Evolutionary conservation across 2,888 invertebrate species (phyloP), one percentile per base, ranked within the genome.

Genomic region (Apodemia duryi): DNA sequence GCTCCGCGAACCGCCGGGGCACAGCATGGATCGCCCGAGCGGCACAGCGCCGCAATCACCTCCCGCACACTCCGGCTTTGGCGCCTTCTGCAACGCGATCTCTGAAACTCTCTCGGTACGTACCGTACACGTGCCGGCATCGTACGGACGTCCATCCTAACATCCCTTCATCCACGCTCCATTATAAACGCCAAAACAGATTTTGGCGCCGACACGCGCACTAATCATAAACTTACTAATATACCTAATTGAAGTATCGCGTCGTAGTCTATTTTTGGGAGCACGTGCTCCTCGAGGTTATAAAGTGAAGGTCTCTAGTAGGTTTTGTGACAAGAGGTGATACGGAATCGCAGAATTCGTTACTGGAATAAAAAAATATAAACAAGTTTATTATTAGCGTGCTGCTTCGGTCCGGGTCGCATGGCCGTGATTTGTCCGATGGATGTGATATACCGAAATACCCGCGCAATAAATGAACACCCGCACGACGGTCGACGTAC

Each of bases 311-410:
- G 77, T 80, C 64, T 74, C 71, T 73, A 70, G 72, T 70, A 67
- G 67, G 69, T 71, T 74, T 72, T 70, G 75, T 70, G 71, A 70
- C 68, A 66, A 68, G 71, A 73, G 75, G 75, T 70, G 72, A 68
- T 73, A 77, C 77, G 75, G 74, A 80, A 79, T 82, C 77, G 74
- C 80, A 84, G 82, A 83, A 85, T 81, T 85, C 81, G 83, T 83
- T 80, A 80, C 77, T 80, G 78, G 81, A 83, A 84, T 84, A 86
- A 87, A 77, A 79, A 90, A 91, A 90, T 88, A 91, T 91, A 91
- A 91, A 91, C 90, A 91, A 87, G 88, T 84, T 88, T 91, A 91
- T 89, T 84, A 90, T 86, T 91, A 91, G 91, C 88, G 84, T 79
- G 90, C 89, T 89, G 88, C 86, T 85, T 82, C 85, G 84, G 83